Conservation (phyloP, 2,797 vertebrate genomes). For the Hyperoplus lanceolatus region DNA sequence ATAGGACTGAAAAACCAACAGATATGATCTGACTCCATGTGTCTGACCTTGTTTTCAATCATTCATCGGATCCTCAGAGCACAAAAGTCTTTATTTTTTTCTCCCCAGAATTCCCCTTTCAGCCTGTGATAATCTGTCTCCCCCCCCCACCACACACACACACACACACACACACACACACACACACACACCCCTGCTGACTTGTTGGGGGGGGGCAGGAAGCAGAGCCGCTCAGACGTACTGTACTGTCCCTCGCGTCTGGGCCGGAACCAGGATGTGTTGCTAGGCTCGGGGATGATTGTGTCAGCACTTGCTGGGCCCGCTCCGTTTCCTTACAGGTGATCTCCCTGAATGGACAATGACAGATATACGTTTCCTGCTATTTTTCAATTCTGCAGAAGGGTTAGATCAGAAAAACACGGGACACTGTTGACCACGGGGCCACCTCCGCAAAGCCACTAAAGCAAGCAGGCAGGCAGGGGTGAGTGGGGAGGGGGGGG, state of each 20-base stretch:
- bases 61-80: constrained; percentile 32
- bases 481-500: constrained; percentile 1
- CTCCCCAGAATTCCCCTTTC: constrained; percentile 74
- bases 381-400: constrained; percentile 81
- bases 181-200: constrained; percentile 37
- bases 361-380: constrained; percentile 87
- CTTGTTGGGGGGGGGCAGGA: constrained; percentile 72
- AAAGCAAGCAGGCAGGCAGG: constrained; percentile 61
- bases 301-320: constrained; percentile 85
- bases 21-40: constrained; percentile 33
- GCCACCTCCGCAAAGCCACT: constrained; percentile 64
- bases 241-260: constrained; percentile 85
- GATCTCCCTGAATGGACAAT: constrained; percentile 86
- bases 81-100: constrained; percentile 64
- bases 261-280: constrained; percentile 87
- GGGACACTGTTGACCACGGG: constrained; percentile 63
- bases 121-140: constrained; percentile 74
- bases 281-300: constrained; percentile 85
- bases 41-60: constrained; percentile 44
- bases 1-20: not conserved
- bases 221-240: constrained; percentile 78
- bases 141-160: constrained; percentile 37
- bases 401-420: constrained; percentile 80
- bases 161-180: constrained; percentile 4
- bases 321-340: constrained; percentile 86